Evolutionary conservation across 2,113 vertebrate genomes (phyloP).

Genomic region (Brachyhypopomus gauderio): DNA sequence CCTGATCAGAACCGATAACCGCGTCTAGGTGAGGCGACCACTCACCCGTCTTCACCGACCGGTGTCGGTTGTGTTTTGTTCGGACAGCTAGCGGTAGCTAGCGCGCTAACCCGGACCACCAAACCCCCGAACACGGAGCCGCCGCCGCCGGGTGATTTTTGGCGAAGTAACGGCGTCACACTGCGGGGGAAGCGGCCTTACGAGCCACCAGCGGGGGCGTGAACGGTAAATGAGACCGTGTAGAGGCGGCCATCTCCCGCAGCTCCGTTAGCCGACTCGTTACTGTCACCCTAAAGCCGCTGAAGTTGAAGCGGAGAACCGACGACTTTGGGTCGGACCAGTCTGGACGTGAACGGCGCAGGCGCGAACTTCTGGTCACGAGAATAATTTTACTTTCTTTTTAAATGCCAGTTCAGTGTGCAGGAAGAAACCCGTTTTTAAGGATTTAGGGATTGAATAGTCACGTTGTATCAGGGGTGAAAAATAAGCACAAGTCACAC

Average conservation of each 20-base stretch:
- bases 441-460: too few relatives aligned
- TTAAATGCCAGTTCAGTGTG: too few relatives aligned
- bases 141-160: neutral
- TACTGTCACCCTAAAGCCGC: neutral
- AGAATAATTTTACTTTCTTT: too few relatives aligned
- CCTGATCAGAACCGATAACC: too few relatives aligned
- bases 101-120: neutral
- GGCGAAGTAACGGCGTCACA: neutral
- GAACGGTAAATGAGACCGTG: neutral
- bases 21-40: neutral
- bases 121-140: too few relatives aligned
- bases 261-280: neutral
- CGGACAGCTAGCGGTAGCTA: neutral
- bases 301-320: neutral
- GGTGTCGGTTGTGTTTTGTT: neutral
- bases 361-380: neutral
- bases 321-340: neutral
- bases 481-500: too few relatives aligned
- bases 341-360: neutral
- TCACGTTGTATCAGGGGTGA: too few relatives aligned
- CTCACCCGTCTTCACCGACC: neutral
- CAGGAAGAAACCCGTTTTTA: neutral
- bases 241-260: neutral
- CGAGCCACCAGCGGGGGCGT: neutral
- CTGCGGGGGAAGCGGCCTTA: neutral